Evolutionary conservation across 30 jellyfish, hydroid and myxozoan species (phyloP).

Genomic region (Mastigias papua): DNA sequence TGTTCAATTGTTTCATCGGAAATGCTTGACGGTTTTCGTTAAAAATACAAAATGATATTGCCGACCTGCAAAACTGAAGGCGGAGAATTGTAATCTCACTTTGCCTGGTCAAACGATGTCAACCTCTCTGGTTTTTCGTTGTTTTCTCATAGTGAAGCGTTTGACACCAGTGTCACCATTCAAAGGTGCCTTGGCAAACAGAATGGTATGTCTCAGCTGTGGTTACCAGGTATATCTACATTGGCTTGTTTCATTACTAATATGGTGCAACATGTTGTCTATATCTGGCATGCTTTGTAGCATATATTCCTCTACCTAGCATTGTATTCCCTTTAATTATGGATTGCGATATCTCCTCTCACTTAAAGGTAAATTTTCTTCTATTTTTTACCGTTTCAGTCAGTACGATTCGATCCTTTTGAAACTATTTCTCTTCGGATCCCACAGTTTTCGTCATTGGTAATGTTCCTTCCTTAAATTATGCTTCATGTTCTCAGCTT

Average conservation of each 20-base stretch:
- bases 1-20: no score
- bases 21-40: no score
- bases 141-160: constrained; percentile 10
- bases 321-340: not conserved
- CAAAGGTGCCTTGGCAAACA: constrained; percentile 86
- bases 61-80: no score
- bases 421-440: constrained; percentile 81
- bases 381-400: constrained; percentile 16
- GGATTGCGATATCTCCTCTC: no score
- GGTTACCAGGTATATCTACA: constrained; percentile 75
- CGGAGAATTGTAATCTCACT: no score
- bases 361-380: no score
- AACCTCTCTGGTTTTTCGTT: no score
- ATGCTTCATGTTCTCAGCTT: no score
- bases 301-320: not conserved
- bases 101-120: no score
- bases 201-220: constrained; percentile 80
- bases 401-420: constrained; percentile 86
- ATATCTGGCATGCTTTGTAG: not conserved
- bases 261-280: not conserved
- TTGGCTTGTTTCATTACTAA: not conserved
- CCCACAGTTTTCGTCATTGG: constrained; percentile 58
- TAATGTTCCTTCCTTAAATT: no score
- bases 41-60: no score
- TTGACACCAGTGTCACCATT: constrained; percentile 67